Conservation (phyloP, 2,113 vertebrate genomes). For the Ornithorhynchus anatinus region DNA sequence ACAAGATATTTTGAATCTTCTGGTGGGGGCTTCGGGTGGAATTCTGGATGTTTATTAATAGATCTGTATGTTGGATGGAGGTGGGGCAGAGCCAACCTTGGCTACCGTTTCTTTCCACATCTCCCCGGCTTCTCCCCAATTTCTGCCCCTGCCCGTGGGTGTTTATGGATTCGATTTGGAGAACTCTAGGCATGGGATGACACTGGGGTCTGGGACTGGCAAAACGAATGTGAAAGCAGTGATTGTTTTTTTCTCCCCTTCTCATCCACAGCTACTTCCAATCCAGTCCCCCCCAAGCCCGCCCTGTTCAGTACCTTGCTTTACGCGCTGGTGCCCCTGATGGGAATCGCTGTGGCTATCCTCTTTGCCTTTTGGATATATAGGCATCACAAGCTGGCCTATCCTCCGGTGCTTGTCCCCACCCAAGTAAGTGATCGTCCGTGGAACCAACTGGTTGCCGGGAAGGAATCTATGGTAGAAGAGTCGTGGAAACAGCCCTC, state of each 20-base stretch:
- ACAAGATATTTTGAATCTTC: no score
- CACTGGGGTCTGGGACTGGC: not conserved
- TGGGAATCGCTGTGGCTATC: slow-evolving; percentile 89
- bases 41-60: no score
- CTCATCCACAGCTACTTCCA: slow-evolving; percentile 85
- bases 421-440: slow-evolving; percentile 88
- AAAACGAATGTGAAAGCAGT: not conserved
- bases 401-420: slow-evolving; percentile 95
- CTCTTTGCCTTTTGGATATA: slow-evolving; percentile 98
- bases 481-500: no score
- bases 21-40: no score
- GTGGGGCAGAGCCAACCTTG: no score
- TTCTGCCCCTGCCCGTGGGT: not conserved
- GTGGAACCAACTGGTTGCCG: no score
- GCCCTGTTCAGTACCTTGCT: slow-evolving; percentile 93
- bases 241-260: slow-evolving; percentile 1
- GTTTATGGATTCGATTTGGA: not conserved
- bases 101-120: no score
- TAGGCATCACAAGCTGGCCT: slow-evolving; percentile 96
- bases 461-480: no score
- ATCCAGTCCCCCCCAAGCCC: slow-evolving; percentile 88
- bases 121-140: no score
- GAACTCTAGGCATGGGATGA: not conserved
- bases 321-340: slow-evolving; percentile 94
- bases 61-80: no score